Evolutionary conservation across 2,113 vertebrate genomes (phyloP).

Genomic region (Penelope pileata): DNA sequence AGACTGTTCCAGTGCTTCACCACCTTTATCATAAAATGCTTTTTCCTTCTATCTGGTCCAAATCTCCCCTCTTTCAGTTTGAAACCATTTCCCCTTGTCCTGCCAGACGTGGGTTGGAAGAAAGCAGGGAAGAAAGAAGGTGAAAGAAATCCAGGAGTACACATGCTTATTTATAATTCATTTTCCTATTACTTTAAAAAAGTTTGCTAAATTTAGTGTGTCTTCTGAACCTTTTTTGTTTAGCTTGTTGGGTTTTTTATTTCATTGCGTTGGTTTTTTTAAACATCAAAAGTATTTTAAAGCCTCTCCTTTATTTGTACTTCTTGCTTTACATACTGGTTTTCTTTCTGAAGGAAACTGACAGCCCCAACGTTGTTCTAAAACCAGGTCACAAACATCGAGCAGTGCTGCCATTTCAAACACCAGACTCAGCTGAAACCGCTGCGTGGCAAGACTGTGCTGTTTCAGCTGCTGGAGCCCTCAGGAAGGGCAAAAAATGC

Average conservation of each 20-base stretch:
- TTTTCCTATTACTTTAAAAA: neutral
- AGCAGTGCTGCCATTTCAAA: conserved; percentile 51
- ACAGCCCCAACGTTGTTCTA: conserved; percentile 44
- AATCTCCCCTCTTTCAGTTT: too few relatives aligned
- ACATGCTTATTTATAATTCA: neutral
- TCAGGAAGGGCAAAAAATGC: conserved; percentile 60
- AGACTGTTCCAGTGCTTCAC: too few relatives aligned
- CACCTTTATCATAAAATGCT: too few relatives aligned
- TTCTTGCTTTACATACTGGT: conserved; percentile 29
- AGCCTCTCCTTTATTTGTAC: conserved; percentile 29
- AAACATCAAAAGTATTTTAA: neutral
- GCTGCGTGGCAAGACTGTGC: neutral
- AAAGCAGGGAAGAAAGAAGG: neutral
- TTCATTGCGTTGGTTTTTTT: neutral
- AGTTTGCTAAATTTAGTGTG: neutral
- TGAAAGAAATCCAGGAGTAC: neutral
- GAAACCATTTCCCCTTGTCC: too few relatives aligned
- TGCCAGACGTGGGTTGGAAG: neutral
- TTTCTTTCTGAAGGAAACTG: conserved; percentile 57
- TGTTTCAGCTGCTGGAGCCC: conserved; percentile 59
- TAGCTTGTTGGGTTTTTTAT: neutral
- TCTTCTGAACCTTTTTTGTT: neutral
- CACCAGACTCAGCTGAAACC: conserved; percentile 53
- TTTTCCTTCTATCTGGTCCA: too few relatives aligned
- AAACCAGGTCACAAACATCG: conserved; percentile 57